Base-by-base conservation (phyloP, 1,140 invertebrate species). In the Caerostris extrusa region DNA sequence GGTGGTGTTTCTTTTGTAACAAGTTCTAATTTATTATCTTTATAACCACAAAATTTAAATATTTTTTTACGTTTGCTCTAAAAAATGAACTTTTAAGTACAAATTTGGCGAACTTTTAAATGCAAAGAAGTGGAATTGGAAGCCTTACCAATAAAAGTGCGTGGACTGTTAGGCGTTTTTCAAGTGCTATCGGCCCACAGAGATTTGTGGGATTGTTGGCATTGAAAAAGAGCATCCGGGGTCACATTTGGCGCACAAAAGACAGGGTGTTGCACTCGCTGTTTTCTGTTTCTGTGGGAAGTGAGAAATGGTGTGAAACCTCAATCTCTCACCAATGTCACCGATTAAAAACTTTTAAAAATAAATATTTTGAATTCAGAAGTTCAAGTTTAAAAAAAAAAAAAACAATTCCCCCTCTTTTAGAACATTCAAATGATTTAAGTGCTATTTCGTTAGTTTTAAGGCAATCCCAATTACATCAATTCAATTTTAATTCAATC, bases 101-200 rank as follows among this genome's bases (percentile, higher is more conserved):
- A 77, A 77, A 77, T 77, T 77, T 77, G 71, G 71, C 53, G 14
- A 50, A 77, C 71, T 77, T 77, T n/a, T 12, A 34, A 77, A 77
- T 50, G 34, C 34, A 77, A 12, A 12, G 50, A 50, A 10, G 71
- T 77, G 71, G 71, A 53, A 50, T 50, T 8, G 4, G 53, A 53
- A 77, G 5, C 19, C 4, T 77, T 14, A 34, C 53, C 61, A 50
- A 77, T 8, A 12, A 50, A n/a, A 77, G 7, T 77, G 71, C 71
- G 71, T 77, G 71, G 71, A 50, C 34, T 77, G 8, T 34, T 64
- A 50, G 71, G 71, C 71, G 71, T 77, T 12, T 6, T 71, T 71
- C 12, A 50, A 50, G 34, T 14, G 71, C 34, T 34, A 77, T 14
- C 71, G 71, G 8, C 71, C 71, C 53, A 77, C 71, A 50, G 50